phyloP scores from a whole-genome alignment of 2,113 vertebrate species.

The Cavia aperea region DNA sequence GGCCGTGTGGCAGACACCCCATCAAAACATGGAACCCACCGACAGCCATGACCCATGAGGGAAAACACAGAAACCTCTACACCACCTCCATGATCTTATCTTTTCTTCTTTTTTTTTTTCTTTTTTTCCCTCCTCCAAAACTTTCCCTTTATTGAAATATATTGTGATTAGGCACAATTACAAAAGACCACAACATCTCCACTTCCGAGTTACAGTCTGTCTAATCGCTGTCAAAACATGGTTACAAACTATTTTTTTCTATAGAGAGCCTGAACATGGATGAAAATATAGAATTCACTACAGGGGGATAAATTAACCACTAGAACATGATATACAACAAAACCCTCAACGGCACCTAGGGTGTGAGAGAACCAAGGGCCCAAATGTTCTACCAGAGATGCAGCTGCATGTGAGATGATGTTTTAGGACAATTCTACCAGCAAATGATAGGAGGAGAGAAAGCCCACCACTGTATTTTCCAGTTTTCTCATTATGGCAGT shows the following conservation, averaged over 20 bases:
- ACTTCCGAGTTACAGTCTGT: conserved; percentile 66
- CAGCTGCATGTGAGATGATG: not conserved
- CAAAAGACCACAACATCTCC: conserved; percentile 65
- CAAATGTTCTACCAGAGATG: not conserved
- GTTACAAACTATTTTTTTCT: conserved; percentile 64
- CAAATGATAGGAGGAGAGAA: not conserved
- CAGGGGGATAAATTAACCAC: conserved; percentile 10
- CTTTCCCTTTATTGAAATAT: conserved; percentile 60
- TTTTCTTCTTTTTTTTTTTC: not conserved
- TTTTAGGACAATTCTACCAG: not conserved
- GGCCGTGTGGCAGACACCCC: not conserved
- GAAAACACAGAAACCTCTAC: not conserved
- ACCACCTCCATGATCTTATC: not conserved
- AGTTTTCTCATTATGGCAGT: not conserved
- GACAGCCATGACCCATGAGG: not conserved
- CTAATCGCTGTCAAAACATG: conserved; percentile 71
- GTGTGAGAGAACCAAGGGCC: not conserved
- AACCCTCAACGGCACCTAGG: not conserved
- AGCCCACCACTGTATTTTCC: not conserved
- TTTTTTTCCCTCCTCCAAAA: conserved; percentile 27
- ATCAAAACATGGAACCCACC: not conserved
- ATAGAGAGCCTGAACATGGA: conserved; percentile 58
- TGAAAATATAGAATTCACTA: conserved; percentile 60
- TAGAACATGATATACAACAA: not conserved
- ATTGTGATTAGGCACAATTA: conserved; percentile 69